Base-by-base conservation (phyloP, 2,888 invertebrate genomes). In the Deroplatys truncata region DNA sequence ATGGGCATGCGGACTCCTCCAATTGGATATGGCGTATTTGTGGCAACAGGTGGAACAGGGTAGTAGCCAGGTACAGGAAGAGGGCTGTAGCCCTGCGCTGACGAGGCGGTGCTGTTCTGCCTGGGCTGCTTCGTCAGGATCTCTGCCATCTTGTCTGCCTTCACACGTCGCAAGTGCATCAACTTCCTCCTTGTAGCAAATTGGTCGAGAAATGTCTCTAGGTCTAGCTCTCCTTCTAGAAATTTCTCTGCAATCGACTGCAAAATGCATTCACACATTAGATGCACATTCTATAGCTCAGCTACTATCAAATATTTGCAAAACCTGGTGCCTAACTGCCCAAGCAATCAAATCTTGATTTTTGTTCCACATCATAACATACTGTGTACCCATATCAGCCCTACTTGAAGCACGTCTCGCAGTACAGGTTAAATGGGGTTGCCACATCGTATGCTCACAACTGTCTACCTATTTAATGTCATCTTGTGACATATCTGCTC, bases 101-200 rank as follows among this genome's bases (percentile, higher is more conserved):
- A 29, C 13, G 83, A 25, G 49, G 87, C 16, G 28, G 89, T 85
- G 31, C 88, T 88, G n/a, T 85, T 86, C 20, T 85, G 85, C 1
- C 82, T 82, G 9, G 89, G 89, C 93, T 28, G 93, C 92, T 91
- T 94, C 93, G 88, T 89, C 84, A 91, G 43, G 29, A 91, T 85
- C 43, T 91, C 91, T 86, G 96, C 95, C 96, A 99, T 96, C 94
- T 99, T 99, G 91, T 99, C 99, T 0, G 98, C 96, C 94, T 99
- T 99, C 20, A 99, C 96, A 92, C 98, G 96, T 88, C 98, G 95
- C 91, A 96, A 93, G 93, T 98, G 98, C 95, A 97, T 97, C 82
- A 96, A 92, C 92, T 96, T 96, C 85, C 99, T 95, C 90, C 95
- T 95, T 0, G 95, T 95, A 90, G 97, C 95, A 93, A 98, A 99